Conservation (phyloP, 2,888 invertebrate species). For the Danaus chrysippus region DNA sequence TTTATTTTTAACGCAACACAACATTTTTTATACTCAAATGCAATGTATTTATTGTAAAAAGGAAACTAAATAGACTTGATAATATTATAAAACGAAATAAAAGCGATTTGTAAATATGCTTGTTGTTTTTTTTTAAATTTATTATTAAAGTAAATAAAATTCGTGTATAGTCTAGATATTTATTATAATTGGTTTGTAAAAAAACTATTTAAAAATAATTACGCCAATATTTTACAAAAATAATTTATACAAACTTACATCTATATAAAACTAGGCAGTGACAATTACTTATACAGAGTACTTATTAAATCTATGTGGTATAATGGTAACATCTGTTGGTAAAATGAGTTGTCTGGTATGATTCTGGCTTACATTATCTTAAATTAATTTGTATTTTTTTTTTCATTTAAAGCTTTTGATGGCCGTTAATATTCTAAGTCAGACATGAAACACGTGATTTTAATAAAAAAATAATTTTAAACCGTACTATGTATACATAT, state of each 20-base stretch:
- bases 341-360: conserved; percentile 21
- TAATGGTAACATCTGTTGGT: conserved; percentile 49
- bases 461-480: background rate
- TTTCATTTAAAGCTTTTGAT: conserved; percentile 63
- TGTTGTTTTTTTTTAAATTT: conserved; percentile 28
- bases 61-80: conserved; percentile 67
- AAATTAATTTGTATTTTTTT: conserved; percentile 37
- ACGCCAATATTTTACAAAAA: conserved; percentile 61
- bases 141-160: conserved; percentile 16
- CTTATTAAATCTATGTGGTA: conserved; percentile 19
- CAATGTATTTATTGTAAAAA: conserved; percentile 76
- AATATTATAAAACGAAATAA: conserved; percentile 70
- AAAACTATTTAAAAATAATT: conserved; percentile 41
- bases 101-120: conserved; percentile 71
- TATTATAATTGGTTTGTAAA: conserved; percentile 37
- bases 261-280: conserved; percentile 59
- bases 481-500: background rate
- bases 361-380: conserved; percentile 28
- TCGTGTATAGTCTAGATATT: conserved; percentile 24
- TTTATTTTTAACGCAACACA: conserved; percentile 64
- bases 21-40: conserved; percentile 71
- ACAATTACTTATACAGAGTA: conserved; percentile 32
- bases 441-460: conserved; percentile 5
- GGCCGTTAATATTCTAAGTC: conserved; percentile 46
- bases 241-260: conserved; percentile 58